Conservation (phyloP, 2,888 invertebrate genomes). For the Aporophyla lueneburgensis region DNA sequence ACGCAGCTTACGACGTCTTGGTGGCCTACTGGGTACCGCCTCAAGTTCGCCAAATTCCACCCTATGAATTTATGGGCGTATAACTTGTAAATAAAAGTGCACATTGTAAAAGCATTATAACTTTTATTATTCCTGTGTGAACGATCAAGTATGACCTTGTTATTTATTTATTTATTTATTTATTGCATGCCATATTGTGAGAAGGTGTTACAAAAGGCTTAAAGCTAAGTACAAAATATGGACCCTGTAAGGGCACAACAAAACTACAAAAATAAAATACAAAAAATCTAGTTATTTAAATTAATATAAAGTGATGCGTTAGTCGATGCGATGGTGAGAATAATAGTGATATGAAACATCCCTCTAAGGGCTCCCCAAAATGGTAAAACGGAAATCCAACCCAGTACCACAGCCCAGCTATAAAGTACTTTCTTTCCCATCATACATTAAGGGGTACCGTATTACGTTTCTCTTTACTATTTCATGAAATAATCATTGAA, state of each 20-base stretch:
- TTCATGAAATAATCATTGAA: too few species aligned
- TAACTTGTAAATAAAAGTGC: slow-evolving; percentile 27
- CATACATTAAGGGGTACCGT: background rate
- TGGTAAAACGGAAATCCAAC: background rate
- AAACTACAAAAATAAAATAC: too few species aligned
- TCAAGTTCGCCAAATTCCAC: accelerated
- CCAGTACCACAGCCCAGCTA: background rate
- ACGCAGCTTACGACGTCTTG: background rate
- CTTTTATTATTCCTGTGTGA: background rate
- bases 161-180: too few species aligned
- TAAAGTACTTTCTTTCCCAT: background rate
- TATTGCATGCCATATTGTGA: too few species aligned
- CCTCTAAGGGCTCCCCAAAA: background rate
- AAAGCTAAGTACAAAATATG: too few species aligned
- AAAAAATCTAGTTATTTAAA: too few species aligned
- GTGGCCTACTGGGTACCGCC: slow-evolving; percentile 12
- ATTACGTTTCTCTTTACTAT: too few species aligned
- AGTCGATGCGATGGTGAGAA: background rate
- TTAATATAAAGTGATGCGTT: too few species aligned
- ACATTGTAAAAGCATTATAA: background rate
- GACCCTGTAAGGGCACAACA: too few species aligned
- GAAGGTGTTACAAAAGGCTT: too few species aligned
- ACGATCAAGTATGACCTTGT: background rate
- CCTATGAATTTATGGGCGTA: slow-evolving; percentile 17
- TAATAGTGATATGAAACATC: background rate